Evolutionary conservation across 2,888 invertebrate species (phyloP).

Genomic region (Thecophora atra): DNA sequence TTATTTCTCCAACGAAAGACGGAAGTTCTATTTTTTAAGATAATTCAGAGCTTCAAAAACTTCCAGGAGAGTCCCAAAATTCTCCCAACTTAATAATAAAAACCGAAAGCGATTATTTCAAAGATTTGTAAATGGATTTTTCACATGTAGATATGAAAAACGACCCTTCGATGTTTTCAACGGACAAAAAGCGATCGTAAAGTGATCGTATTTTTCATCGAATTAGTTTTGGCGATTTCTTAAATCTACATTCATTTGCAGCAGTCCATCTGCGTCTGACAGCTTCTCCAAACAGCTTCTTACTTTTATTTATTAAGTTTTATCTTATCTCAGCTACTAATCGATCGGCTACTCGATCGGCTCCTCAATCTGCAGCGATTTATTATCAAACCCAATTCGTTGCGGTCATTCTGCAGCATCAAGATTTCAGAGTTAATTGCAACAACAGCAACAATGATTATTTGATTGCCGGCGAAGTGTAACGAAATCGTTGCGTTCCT

Average conservation of each 20-base stretch:
- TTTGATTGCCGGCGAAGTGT: background rate
- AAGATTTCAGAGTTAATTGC: background rate
- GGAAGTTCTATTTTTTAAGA: too few species aligned
- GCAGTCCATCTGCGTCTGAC: background rate
- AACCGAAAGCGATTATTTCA: too few species aligned
- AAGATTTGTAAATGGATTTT: too few species aligned
- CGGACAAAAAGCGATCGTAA: background rate
- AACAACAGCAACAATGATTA: conserved; percentile 3
- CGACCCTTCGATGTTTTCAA: background rate
- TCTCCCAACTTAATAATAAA: too few species aligned
- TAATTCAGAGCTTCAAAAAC: too few species aligned
- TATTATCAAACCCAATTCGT: background rate
- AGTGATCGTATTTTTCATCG: conserved; percentile 1
- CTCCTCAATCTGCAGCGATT: background rate
- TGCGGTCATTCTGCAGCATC: background rate
- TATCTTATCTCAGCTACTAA: background rate
- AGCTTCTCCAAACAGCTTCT: background rate
- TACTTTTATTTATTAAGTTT: background rate
- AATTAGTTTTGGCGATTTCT: conserved; percentile 22
- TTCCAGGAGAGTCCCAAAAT: too few species aligned
- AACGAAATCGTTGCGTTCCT: background rate
- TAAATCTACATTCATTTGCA: conserved; percentile 6
- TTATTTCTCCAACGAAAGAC: too few species aligned
- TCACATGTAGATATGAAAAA: too few species aligned
- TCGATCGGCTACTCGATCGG: background rate